Conservation (phyloP, 2,797 vertebrate genomes). For the Enteromius afrohamiltoni region DNA sequence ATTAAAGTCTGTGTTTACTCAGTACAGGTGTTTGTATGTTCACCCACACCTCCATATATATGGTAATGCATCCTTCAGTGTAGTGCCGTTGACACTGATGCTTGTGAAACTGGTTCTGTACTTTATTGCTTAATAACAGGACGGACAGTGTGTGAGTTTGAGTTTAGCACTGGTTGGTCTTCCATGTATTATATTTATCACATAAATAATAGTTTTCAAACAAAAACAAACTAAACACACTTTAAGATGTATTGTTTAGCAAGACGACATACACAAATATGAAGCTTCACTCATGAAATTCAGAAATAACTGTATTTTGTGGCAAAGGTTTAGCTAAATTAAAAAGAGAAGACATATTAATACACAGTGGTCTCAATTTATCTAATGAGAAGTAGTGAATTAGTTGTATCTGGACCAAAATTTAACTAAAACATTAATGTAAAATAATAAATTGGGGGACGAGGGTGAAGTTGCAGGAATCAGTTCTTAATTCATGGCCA, state of each 20-base stretch:
- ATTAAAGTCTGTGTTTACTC: slow-evolving; percentile 30
- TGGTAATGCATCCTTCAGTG: slow-evolving; percentile 18
- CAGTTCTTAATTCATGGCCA: neutral
- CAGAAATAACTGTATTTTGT: neutral
- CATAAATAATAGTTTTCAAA: neutral
- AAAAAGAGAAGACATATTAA: neutral
- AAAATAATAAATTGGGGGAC: neutral
- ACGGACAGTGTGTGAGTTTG: neutral
- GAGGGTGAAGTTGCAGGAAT: neutral
- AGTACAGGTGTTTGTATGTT: slow-evolving; percentile 35
- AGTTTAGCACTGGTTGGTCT: neutral
- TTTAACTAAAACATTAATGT: neutral
- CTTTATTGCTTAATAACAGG: slow-evolving; percentile 24
- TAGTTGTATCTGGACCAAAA: neutral
- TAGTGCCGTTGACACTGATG: slow-evolving; percentile 10
- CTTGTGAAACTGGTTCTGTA: neutral
- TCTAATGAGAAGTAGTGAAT: neutral
- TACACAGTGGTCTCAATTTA: neutral
- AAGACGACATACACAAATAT: neutral
- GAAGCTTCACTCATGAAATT: neutral
- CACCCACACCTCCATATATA: slow-evolving; percentile 12
- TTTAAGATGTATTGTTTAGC: neutral
- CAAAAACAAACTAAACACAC: neutral
- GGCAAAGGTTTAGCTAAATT: neutral
- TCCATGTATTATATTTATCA: neutral